These are phyloP conservation scores for Drosophila anceps DNA, from an alignment of 2,888 invertebrate genomes.

Conservation along the genomic window DNA sequence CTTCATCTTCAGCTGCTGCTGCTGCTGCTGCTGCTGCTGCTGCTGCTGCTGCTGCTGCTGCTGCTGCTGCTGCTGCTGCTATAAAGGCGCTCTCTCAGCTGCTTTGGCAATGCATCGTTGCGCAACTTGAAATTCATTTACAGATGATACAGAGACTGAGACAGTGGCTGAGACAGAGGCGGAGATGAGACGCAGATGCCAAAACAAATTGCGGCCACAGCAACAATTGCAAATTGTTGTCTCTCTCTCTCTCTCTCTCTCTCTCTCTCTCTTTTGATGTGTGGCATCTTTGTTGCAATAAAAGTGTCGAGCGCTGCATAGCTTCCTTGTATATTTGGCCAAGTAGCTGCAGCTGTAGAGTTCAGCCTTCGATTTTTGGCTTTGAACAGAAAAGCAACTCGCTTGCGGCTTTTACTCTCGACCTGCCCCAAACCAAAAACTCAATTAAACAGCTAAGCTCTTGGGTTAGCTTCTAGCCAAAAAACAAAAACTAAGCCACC, in stretches of 20 bases:
- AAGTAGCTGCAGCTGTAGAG: slow-evolving; percentile 53
- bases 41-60: neutral
- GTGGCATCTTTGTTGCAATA: slow-evolving; percentile 51
- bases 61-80: neutral
- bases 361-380: slow-evolving; percentile 53
- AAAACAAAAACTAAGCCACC: neutral
- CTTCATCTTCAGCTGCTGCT: neutral
- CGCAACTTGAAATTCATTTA: slow-evolving; percentile 58
- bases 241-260: slow-evolving; percentile 48
- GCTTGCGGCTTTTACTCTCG: slow-evolving; percentile 40
- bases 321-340: slow-evolving; percentile 46
- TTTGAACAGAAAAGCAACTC: slow-evolving; percentile 30
- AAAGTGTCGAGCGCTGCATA: slow-evolving; percentile 23
- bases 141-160: slow-evolving; percentile 6
- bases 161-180: slow-evolving; percentile 1
- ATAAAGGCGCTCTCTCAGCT: slow-evolving; percentile 12
- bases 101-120: slow-evolving; percentile 57
- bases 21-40: neutral
- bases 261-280: slow-evolving; percentile 26
- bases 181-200: slow-evolving; percentile 25
- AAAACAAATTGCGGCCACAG: slow-evolving; percentile 58
- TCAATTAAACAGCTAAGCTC: slow-evolving; percentile 57
- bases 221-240: slow-evolving; percentile 79
- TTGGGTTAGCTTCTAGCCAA: neutral
- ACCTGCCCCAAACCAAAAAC: slow-evolving; percentile 46